Conservation (phyloP, 2,888 invertebrate species). For the Mantis religiosa region DNA sequence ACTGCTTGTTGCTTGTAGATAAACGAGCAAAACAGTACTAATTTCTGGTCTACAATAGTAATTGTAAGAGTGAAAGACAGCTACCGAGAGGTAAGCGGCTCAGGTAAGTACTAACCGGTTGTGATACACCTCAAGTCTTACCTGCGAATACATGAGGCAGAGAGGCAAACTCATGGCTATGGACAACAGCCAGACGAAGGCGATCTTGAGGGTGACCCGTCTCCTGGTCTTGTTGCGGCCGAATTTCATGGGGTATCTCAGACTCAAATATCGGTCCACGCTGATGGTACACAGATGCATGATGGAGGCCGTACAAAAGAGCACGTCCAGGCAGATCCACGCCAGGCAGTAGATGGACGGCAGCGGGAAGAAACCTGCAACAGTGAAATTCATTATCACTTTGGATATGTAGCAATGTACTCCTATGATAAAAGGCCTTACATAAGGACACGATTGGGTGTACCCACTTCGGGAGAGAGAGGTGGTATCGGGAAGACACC, state of each 20-base stretch:
- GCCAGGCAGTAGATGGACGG: constrained; percentile 82
- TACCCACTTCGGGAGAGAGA: too few relatives aligned
- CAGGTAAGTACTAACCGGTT: background rate
- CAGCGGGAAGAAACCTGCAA: constrained; percentile 73
- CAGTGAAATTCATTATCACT: background rate
- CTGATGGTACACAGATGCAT: constrained; percentile 97
- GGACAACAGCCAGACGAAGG: constrained; percentile 89
- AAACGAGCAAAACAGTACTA: too few relatives aligned
- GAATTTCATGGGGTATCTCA: constrained; percentile 89
- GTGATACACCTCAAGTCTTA: constrained; percentile 41
- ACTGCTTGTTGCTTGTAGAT: too few relatives aligned
- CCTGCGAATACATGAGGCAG: constrained; percentile 84
- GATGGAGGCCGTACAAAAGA: constrained; percentile 95
- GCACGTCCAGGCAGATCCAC: constrained; percentile 93
- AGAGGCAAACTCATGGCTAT: constrained; percentile 88
- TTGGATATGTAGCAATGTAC: too few relatives aligned
- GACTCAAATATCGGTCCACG: constrained; percentile 87
- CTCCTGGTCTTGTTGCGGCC: constrained; percentile 84
- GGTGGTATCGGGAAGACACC: too few relatives aligned
- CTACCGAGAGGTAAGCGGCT: too few relatives aligned
- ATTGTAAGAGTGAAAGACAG: too few relatives aligned
- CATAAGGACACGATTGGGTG: too few relatives aligned
- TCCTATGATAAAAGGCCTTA: too few relatives aligned
- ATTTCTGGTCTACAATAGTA: too few relatives aligned
- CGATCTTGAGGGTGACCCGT: constrained; percentile 82